Conservation (phyloP, 2,797 vertebrate species). For the Ptychobarbus kaznakovi region DNA sequence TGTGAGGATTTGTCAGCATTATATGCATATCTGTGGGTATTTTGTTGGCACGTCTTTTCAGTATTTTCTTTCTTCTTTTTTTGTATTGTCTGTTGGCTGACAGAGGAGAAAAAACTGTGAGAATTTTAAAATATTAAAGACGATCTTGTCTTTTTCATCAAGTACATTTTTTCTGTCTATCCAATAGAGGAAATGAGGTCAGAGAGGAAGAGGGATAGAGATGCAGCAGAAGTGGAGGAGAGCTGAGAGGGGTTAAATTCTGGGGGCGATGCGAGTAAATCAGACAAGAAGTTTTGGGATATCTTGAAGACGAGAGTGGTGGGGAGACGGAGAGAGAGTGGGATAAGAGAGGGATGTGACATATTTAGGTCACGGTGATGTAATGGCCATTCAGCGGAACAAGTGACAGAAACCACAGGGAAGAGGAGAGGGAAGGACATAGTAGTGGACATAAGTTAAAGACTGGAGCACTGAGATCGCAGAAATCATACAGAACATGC, state of each 20-base stretch:
- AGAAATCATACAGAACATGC: slow-evolving; percentile 47
- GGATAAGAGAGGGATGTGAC: slow-evolving; percentile 72
- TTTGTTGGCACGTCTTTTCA: background rate
- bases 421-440: slow-evolving; percentile 45
- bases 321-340: slow-evolving; percentile 27
- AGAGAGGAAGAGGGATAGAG: slow-evolving; percentile 32
- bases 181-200: slow-evolving; percentile 12
- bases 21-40: background rate
- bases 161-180: slow-evolving; percentile 5
- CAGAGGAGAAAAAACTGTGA: background rate
- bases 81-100: background rate
- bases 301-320: slow-evolving; percentile 58
- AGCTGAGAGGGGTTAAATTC: slow-evolving; percentile 44
- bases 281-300: slow-evolving; percentile 47
- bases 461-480: slow-evolving; percentile 67
- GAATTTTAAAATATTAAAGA: background rate
- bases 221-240: background rate
- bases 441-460: slow-evolving; percentile 72
- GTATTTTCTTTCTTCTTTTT: background rate
- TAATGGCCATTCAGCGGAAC: slow-evolving; percentile 83
- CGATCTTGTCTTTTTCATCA: background rate
- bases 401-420: slow-evolving; percentile 81
- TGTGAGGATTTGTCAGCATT: background rate
- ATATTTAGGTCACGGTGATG: slow-evolving; percentile 84
- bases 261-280: slow-evolving; percentile 21